Conservation (phyloP, 2,113 vertebrate genomes). For the Carlito syrichta region DNA sequence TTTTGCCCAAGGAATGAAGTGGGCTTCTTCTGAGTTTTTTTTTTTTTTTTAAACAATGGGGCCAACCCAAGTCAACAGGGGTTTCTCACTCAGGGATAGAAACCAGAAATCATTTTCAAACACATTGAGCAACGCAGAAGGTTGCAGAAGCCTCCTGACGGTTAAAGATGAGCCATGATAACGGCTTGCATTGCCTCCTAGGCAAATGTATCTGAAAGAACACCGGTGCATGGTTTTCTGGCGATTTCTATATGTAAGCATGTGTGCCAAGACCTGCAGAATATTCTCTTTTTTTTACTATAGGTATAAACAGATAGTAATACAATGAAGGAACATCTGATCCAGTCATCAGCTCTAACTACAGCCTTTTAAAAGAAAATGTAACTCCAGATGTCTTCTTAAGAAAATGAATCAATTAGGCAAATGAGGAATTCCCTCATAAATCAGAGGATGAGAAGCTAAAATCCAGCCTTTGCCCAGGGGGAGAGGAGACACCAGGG, state of each 20-base stretch:
- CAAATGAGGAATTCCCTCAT: constrained; percentile 78
- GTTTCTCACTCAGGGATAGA: neutral
- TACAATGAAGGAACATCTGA: constrained; percentile 77
- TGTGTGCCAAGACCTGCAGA: neutral
- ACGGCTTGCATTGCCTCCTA: neutral
- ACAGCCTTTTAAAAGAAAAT: constrained; percentile 80
- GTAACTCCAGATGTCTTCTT: constrained; percentile 81
- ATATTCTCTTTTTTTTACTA: constrained; percentile 4
- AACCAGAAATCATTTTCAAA: neutral
- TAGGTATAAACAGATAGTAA: constrained; percentile 56
- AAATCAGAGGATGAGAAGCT: constrained; percentile 67
- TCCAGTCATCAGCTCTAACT: constrained; percentile 77
- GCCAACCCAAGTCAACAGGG: neutral
- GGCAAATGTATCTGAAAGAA: neutral
- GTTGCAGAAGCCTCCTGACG: neutral
- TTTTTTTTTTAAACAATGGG: neutral
- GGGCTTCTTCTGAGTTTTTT: neutral
- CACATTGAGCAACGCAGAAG: neutral
- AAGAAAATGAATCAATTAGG: constrained; percentile 84
- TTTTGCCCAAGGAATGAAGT: neutral
- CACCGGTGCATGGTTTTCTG: neutral
- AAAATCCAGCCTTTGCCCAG: constrained; percentile 42
- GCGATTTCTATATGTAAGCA: fast-evolving
- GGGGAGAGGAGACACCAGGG: neutral
- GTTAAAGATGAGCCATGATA: neutral